Evolutionary conservation across 1,140 invertebrate species (phyloP).

Genomic region (Camponotus pennsylvanicus): DNA sequence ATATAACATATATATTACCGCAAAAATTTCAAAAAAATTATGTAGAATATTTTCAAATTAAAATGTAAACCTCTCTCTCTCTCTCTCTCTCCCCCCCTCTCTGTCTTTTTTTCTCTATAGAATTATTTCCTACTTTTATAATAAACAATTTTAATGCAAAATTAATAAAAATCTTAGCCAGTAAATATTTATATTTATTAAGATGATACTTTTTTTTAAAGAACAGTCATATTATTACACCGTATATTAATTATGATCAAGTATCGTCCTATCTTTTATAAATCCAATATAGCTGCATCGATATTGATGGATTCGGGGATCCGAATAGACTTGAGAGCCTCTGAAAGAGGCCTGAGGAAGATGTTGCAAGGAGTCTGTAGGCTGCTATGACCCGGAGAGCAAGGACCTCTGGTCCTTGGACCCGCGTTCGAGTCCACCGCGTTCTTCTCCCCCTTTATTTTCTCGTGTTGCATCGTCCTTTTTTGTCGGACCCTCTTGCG

Average conservation of each 20-base stretch:
- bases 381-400: conserved; percentile 81
- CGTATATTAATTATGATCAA: neutral
- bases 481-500: conserved; percentile 66
- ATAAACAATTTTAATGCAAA: neutral
- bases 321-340: conserved; percentile 73
- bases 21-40: neutral
- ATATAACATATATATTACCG: neutral
- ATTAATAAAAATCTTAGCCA: too few relatives aligned
- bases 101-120: too few relatives aligned
- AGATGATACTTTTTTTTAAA: too few relatives aligned
- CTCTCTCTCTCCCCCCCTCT: too few relatives aligned
- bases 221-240: conserved; percentile 3
- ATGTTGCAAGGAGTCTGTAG: conserved; percentile 77
- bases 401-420: conserved; percentile 84
- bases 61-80: neutral
- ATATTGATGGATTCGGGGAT: conserved; percentile 5
- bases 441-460: conserved; percentile 69
- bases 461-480: conserved; percentile 65
- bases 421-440: conserved; percentile 75
- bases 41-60: neutral
- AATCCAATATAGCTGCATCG: neutral
- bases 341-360: conserved; percentile 69
- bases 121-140: neutral
- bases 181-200: too few relatives aligned
- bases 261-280: conserved; percentile 3